These are phyloP conservation scores for Xenotilapia caudafasciata DNA, from an alignment of 2,113 vertebrate species.

Conservation along the genomic window DNA sequence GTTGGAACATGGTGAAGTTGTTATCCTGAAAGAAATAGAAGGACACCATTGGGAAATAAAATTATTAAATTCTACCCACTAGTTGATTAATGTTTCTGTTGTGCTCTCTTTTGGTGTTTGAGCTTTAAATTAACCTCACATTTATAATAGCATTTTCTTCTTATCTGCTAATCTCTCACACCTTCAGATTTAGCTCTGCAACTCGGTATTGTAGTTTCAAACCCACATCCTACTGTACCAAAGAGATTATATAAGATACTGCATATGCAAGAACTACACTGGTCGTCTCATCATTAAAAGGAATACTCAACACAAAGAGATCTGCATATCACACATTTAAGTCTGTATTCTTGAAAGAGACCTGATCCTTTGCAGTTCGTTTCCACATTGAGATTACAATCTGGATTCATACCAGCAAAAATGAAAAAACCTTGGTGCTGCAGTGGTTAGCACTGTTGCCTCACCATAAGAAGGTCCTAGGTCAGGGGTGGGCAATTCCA, in stretches of 20 bases:
- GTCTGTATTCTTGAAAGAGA: background rate
- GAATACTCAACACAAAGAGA: background rate
- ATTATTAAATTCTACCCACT: background rate
- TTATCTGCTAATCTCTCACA: background rate
- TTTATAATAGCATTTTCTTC: slow-evolving; percentile 3
- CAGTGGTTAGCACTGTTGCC: background rate
- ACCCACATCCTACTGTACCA: background rate
- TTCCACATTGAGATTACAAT: background rate
- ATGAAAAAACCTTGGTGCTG: background rate
- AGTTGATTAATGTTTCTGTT: background rate
- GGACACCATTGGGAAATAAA: background rate
- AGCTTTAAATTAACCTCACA: background rate
- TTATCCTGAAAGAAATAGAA: slow-evolving; percentile 53
- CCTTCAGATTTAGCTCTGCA: background rate
- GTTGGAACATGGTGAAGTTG: background rate
- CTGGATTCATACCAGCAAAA: slow-evolving; percentile 6
- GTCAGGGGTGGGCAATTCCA: background rate
- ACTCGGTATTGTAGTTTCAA: background rate
- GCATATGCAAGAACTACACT: background rate
- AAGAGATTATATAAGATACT: background rate
- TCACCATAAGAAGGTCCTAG: background rate
- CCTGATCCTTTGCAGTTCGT: background rate
- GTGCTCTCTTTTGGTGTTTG: background rate
- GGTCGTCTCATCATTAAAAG: background rate
- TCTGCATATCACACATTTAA: slow-evolving; percentile 9